phyloP scores from a whole-genome alignment of 2,888 invertebrate species.

The Brenthis ino region DNA sequence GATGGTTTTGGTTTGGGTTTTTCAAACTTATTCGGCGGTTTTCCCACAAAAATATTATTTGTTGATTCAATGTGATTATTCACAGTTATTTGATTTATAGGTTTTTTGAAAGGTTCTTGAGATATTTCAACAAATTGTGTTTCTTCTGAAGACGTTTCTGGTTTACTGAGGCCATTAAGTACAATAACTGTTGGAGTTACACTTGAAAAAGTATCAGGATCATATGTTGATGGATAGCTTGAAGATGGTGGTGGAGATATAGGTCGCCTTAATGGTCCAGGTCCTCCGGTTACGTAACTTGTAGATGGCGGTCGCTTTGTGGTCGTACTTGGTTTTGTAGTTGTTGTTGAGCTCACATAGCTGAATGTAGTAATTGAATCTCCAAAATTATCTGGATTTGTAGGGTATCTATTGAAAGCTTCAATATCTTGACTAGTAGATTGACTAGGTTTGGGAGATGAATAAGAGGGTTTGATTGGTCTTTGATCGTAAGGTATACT shows the following conservation, averaged over 20 bases:
- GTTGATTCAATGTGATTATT: conserved; percentile 84
- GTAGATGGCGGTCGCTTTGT: conserved; percentile 70
- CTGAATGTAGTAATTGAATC: conserved; percentile 69
- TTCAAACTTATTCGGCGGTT: conserved; percentile 67
- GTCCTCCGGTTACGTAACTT: conserved; percentile 70
- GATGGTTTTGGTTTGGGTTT: conserved; percentile 64
- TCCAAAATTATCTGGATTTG: conserved; percentile 68
- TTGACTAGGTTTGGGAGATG: conserved; percentile 68
- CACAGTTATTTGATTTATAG: conserved; percentile 79
- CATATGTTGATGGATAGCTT: conserved; percentile 58
- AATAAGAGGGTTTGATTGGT: conserved; percentile 56
- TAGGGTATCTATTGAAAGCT: conserved; percentile 72
- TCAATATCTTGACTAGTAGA: conserved; percentile 75
- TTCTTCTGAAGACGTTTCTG: conserved; percentile 54
- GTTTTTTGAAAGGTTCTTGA: conserved; percentile 78
- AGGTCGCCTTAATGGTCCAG: conserved; percentile 77
- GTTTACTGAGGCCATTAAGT: conserved; percentile 62
- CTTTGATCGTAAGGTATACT: conserved; percentile 57
- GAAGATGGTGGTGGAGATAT: conserved; percentile 51
- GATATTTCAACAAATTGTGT: conserved; percentile 75
- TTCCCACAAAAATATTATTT: conserved; percentile 74
- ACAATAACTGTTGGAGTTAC: conserved; percentile 78
- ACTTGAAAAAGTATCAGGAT: conserved; percentile 69
- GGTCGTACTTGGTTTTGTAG: conserved; percentile 58
- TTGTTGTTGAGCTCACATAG: conserved; percentile 67